phyloP scores from a whole-genome alignment of 1,140 invertebrate genomes.

The Aplysia californica region DNA sequence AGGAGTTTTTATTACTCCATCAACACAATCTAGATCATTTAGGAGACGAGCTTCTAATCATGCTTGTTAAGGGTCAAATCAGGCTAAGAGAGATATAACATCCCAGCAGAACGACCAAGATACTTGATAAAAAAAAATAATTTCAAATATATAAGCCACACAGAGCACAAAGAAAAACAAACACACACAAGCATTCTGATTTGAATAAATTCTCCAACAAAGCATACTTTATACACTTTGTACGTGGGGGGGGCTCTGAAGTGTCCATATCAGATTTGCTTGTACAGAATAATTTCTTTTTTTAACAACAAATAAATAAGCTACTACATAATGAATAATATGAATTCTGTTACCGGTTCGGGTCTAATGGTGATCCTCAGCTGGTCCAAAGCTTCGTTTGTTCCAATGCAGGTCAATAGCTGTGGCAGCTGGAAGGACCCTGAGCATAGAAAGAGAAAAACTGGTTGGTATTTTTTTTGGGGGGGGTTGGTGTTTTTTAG shows the following conservation, averaged over 20 bases:
- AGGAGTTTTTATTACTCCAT: background rate
- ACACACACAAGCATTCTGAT: background rate
- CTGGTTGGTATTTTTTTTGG: too few species aligned
- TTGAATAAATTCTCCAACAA: background rate
- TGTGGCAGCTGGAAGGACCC: slow-evolving; percentile 12
- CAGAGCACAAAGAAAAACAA: background rate
- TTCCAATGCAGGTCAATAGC: slow-evolving; percentile 9
- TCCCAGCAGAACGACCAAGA: too few species aligned
- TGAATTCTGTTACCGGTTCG: background rate
- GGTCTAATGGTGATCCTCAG: slow-evolving; percentile 2
- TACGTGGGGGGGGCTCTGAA: background rate
- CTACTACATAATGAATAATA: background rate
- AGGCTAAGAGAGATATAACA: background rate
- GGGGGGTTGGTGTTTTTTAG: too few species aligned
- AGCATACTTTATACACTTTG: background rate
- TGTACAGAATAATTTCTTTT: too few species aligned
- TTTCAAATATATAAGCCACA: background rate
- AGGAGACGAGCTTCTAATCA: too few species aligned
- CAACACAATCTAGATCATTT: too few species aligned
- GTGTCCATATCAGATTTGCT: too few species aligned
- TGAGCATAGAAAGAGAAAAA: too few species aligned
- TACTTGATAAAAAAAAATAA: too few species aligned
- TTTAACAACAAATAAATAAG: background rate
- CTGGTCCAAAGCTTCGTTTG: slow-evolving; percentile 3
- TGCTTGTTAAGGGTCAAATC: background rate